Percentiles rank a stretch among this genome's conserved stretches.
These are phyloP conservation scores for Oxystoma pomonae DNA, from an alignment of 2,888 invertebrate species.

Conservation along the genomic window DNA sequence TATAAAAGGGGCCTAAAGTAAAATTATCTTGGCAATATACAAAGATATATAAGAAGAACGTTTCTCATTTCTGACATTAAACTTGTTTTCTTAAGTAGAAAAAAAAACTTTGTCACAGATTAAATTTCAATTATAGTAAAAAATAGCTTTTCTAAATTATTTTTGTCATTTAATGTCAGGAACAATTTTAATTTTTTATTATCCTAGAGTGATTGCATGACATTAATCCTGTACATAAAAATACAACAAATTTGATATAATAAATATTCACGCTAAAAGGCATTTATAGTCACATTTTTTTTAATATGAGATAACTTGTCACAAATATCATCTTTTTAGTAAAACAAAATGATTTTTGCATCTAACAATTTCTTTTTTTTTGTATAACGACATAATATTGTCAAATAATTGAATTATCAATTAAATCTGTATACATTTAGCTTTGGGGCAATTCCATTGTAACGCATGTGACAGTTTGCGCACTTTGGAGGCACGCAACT, in stretches of 20 bases:
- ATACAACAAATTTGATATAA: conserved; percentile 42
- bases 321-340: conserved; percentile 29
- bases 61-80: no score
- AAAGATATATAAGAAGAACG: no score
- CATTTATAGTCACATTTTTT: conserved; percentile 49
- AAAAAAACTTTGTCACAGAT: no score
- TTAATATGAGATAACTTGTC: conserved; percentile 38
- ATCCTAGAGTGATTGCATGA: conserved; percentile 15
- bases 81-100: no score
- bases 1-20: conserved; percentile 14
- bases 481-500: no score
- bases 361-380: conserved; percentile 25
- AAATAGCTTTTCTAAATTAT: no score
- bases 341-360: conserved; percentile 27
- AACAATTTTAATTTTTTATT: no score
- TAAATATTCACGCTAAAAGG: conserved; percentile 49
- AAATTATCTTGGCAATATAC: no score
- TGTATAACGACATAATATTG: conserved; percentile 47
- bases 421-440: conserved; percentile 29
- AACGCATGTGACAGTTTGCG: no score
- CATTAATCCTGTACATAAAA: conserved; percentile 42
- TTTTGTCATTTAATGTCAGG: no score
- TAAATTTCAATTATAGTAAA: no score
- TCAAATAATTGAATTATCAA: conserved; percentile 48
- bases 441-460: no score